Evolutionary conservation across 2,888 invertebrate species (phyloP).

Genomic region (Asteroscopus sphinx): DNA sequence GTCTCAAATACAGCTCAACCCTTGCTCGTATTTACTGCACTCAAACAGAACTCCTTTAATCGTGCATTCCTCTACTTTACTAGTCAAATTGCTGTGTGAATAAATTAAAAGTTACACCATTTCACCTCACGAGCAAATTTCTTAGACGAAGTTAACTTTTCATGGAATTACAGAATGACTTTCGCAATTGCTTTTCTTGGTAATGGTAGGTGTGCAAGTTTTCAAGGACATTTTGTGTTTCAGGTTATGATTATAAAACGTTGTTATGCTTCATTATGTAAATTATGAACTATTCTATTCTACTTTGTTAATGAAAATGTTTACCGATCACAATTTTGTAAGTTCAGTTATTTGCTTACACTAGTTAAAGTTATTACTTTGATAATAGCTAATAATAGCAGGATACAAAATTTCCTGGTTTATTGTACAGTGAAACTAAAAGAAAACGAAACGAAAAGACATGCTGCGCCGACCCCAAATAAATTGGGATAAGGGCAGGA

Average conservation of each 20-base stretch:
- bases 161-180: conserved; percentile 73
- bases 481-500: too few species aligned
- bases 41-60: conserved; percentile 36
- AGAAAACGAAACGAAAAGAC: too few species aligned
- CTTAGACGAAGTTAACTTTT: conserved; percentile 76
- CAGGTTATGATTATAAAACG: conserved; percentile 11
- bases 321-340: conserved; percentile 25
- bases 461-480: too few species aligned
- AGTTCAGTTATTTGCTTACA: conserved; percentile 6
- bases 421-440: conserved; percentile 20
- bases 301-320: too few species aligned
- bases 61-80: conserved; percentile 59
- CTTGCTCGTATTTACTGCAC: conserved; percentile 26
- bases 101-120: conserved; percentile 74
- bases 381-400: background rate
- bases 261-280: conserved; percentile 7
- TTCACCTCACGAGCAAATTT: conserved; percentile 68
- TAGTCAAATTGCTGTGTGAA: conserved; percentile 80
- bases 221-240: conserved; percentile 21
- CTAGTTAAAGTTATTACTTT: background rate
- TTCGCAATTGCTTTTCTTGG: conserved; percentile 61
- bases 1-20: background rate
- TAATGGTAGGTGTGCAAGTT: conserved; percentile 31
- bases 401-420: conserved; percentile 1
- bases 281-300: too few species aligned